Base-by-base conservation (phyloP, 2,888 invertebrate genomes). In the Drymonia ruficornis region DNA sequence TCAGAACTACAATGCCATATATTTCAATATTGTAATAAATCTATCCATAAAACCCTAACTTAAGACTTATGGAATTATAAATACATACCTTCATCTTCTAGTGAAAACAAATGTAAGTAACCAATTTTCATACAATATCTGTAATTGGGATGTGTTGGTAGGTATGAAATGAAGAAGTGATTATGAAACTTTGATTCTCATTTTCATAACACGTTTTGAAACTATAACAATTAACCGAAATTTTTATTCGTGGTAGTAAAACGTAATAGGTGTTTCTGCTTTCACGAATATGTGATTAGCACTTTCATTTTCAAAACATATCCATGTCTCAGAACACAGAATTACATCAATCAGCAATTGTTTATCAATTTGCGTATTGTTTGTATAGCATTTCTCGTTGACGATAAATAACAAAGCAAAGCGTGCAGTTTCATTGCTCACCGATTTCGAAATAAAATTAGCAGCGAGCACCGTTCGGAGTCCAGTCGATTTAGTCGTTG, bases 401-500 rank as follows among this genome's bases (percentile, higher is more conserved):
- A 16, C 40, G 16, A 16, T 11, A 11, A 7, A 43, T 16, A 43
- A 43, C 43, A 43, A 2, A 19, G 12, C 43, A 13, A 43, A 13
- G 9, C 16, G 9, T 15, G 9, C 16, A 9, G 18, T 11, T 42
- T 62, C 34, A 54, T 43, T 31, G n/a, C 12, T 31, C 45, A 43
- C 46, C 46, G 58, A 61, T 34, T 16, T 44, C 44, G 40, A 36
- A 45, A 34, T 42, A 50, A 54, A 45, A 52, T 51, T 38, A 18
- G 19, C 48, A 38, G 31, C 38, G 13, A n/a, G 40, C 47, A 13
- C 28, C 42, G 53, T 55, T 54, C n/a, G 49, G 42, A 49, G 36
- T 57, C 46, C 40, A 52, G 38, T 59, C 13, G 40, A 63, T 61
- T 61, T 56, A 61, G 55, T 50, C 36, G 55, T 68, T 43, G 47